These are phyloP conservation scores for Sus scrofa DNA, from an alignment of 2,113 vertebrate species.

Conservation along the genomic window DNA sequence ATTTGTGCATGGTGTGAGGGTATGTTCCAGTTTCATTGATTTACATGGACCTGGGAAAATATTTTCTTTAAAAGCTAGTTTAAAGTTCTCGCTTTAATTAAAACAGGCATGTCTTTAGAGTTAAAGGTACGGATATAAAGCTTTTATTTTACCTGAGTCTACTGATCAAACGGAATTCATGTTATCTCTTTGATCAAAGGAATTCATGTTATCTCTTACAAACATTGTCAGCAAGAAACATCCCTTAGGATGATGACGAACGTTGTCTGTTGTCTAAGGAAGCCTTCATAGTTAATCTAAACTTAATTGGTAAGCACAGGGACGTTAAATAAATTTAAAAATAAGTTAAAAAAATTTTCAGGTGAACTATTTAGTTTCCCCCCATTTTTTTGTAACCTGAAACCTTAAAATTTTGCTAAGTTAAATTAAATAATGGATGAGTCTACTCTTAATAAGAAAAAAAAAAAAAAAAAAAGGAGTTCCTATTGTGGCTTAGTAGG, in stretches of 20 bases:
- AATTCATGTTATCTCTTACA: neutral
- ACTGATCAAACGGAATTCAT: neutral
- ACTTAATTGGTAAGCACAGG: neutral
- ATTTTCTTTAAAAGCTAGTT: neutral
- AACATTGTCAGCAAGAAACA: neutral
- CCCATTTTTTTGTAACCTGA: neutral
- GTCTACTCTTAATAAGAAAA: too few species aligned
- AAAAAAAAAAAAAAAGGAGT: too few species aligned
- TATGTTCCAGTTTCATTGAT: too few species aligned
- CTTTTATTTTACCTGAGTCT: neutral
- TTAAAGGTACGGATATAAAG: neutral
- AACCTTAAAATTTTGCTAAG: neutral
- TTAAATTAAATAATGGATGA: neutral
- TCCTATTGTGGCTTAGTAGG: too few species aligned
- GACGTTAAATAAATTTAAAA: neutral
- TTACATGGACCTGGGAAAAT: neutral
- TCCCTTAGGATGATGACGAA: neutral
- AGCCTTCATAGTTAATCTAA: neutral
- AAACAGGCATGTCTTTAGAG: neutral
- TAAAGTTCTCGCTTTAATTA: neutral
- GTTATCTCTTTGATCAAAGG: neutral
- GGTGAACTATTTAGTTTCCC: neutral
- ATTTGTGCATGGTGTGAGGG: too few species aligned
- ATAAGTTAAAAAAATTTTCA: neutral
- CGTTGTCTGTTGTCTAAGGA: neutral